These are phyloP conservation scores for Saimiri boliviensis DNA, from an alignment of 2,113 vertebrate genomes.

Conservation along the genomic window DNA sequence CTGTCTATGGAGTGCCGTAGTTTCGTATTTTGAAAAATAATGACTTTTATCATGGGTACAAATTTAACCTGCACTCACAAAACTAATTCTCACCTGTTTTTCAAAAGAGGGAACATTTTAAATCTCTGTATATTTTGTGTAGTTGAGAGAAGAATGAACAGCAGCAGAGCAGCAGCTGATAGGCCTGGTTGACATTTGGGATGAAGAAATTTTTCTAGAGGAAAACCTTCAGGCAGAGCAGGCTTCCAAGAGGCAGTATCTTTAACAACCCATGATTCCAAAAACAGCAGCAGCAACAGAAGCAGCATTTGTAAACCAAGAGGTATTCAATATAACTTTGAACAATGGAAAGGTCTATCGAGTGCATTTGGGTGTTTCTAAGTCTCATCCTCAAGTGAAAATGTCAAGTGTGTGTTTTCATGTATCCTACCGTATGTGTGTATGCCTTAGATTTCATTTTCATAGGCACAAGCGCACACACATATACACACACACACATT, in stretches of 20 bases:
- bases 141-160: not conserved
- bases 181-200: not conserved
- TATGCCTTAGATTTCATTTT: not conserved
- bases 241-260: not conserved
- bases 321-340: not conserved
- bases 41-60: not conserved
- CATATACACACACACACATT: not conserved
- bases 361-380: not conserved
- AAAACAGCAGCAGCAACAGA: conserved; percentile 10
- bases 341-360: not conserved
- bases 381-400: not conserved
- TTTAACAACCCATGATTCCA: not conserved
- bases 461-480: not conserved
- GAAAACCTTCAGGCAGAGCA: conserved; percentile 31
- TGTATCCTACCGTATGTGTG: not conserved
- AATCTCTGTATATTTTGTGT: not conserved
- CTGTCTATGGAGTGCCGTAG: not conserved
- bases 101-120: not conserved
- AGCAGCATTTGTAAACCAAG: not conserved
- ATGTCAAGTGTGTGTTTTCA: not conserved
- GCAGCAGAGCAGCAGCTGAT: not conserved
- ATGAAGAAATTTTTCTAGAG: not conserved
- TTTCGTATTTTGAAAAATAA: conserved; percentile 32
- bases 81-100: not conserved
- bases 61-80: not conserved